Evolutionary conservation across 2,113 vertebrate species (phyloP), one percentile per base, ranked within the genome.

Genomic region (Orthochromis malagaraziensis): DNA sequence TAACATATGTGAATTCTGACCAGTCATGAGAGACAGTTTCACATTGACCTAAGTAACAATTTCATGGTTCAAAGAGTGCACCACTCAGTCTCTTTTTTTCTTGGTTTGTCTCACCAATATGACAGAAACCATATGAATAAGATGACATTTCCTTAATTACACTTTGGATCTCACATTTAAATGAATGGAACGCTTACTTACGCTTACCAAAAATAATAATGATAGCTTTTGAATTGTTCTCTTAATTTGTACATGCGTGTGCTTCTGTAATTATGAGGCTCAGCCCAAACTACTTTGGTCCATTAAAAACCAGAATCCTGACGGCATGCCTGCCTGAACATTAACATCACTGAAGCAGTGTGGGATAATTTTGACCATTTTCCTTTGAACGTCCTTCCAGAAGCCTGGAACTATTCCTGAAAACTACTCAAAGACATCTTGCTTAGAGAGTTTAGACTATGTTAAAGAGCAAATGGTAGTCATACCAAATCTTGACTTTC

Each of bases 151-250:
- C 29, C 57, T 19, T 60, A 60, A 60, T 60, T 60, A 60, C 16
- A 60, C 57, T 60, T 60, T 60, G 29, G 29, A 40, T 68, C 33
- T 68, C 60, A 38, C 33, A 38, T 68, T 68, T 68, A 68, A 68
- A 38, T 3, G 63, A 68, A 68, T 38, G 3, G 33, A 68, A 21
- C 2, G 3, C 63, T 21, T 68, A 68, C 11, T 68, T 40, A n/a
- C n/a, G n/a, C n/a, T n/a, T n/a, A n/a, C 11, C 35, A 68, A 65
- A 33, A 65, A 65, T 38, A 65, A 65, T 65, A 65, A 21, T 65
- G 33, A 38, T 40, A 21, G 19, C 35, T 68, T 13, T 21, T 21
- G 35, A 40, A 40, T 40, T 70, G n/a, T 40, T 70, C 5, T 40
- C 35, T 16, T 70, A 24, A 24, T 70, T 70, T 70, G 65, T 24